Conservation (phyloP, 2,113 vertebrate species). For the Fukomys damarensis region DNA sequence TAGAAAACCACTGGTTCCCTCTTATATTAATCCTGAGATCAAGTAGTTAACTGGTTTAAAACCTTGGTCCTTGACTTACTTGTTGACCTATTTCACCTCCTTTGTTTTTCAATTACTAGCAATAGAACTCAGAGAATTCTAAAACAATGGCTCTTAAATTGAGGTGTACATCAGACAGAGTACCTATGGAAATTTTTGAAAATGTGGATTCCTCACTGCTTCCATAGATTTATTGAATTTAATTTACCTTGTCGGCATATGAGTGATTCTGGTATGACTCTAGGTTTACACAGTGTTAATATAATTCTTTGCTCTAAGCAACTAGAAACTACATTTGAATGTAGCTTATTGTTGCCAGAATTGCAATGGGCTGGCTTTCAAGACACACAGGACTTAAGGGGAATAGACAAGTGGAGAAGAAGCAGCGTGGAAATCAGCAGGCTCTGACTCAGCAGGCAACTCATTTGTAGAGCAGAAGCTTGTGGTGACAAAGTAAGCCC, state of each 20-base stretch:
- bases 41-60: background rate
- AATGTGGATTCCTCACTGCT: background rate
- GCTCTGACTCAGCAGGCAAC: background rate
- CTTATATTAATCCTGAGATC: background rate
- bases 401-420: background rate
- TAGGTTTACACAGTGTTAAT: background rate
- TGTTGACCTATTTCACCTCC: background rate
- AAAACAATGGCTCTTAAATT: background rate
- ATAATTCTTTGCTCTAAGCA: background rate
- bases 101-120: background rate
- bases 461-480: background rate
- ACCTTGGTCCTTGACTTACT: background rate
- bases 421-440: background rate
- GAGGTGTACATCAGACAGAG: background rate
- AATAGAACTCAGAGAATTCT: background rate
- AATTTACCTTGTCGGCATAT: background rate
- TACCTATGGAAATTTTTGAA: background rate
- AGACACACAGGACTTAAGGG: background rate
- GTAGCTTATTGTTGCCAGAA: background rate
- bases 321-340: background rate
- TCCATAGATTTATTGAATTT: background rate
- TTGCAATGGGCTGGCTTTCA: background rate
- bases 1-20: background rate
- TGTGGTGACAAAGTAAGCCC: rapidly evolving
- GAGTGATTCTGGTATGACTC: background rate